Evolutionary conservation across 2,113 vertebrate genomes (phyloP).

Genomic region (Boulengeromyrus knoepffleri): DNA sequence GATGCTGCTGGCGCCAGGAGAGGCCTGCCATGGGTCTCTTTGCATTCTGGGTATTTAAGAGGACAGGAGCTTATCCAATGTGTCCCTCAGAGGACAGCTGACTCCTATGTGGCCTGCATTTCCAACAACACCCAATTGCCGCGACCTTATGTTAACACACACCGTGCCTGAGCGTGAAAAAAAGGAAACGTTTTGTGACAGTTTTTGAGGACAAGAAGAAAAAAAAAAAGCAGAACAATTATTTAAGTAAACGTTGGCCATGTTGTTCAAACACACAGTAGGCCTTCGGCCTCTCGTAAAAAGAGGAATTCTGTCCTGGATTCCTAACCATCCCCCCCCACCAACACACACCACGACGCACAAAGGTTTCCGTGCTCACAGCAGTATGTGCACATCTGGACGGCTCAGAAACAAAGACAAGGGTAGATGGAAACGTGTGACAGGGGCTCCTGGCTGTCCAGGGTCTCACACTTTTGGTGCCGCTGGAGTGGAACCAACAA

Average conservation of each 20-base stretch:
- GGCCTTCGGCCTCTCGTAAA: background rate
- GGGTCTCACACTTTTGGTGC: background rate
- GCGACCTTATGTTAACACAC: background rate
- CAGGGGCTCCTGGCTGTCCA: background rate
- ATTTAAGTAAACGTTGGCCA: slow-evolving; percentile 12
- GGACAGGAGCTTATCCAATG: background rate
- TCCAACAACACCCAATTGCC: background rate
- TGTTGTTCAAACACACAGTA: slow-evolving; percentile 17
- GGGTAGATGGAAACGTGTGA: background rate
- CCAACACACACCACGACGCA: background rate
- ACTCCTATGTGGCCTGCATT: background rate
- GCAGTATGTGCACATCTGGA: slow-evolving; percentile 8
- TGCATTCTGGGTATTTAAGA: background rate
- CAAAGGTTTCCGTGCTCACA: background rate
- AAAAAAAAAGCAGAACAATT: background rate
- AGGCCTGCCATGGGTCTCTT: background rate
- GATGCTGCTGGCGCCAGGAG: background rate
- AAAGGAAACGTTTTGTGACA: background rate
- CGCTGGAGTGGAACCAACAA: slow-evolving; percentile 20
- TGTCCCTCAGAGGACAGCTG: background rate
- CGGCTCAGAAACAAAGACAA: background rate
- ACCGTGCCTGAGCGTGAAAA: background rate
- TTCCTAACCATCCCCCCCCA: background rate
- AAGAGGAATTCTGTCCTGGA: background rate
- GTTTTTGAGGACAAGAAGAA: background rate